Evolutionary conservation across 2,888 invertebrate species (phyloP), one percentile per base, ranked within the genome.

Genomic region (Odontomyia ornata): DNA sequence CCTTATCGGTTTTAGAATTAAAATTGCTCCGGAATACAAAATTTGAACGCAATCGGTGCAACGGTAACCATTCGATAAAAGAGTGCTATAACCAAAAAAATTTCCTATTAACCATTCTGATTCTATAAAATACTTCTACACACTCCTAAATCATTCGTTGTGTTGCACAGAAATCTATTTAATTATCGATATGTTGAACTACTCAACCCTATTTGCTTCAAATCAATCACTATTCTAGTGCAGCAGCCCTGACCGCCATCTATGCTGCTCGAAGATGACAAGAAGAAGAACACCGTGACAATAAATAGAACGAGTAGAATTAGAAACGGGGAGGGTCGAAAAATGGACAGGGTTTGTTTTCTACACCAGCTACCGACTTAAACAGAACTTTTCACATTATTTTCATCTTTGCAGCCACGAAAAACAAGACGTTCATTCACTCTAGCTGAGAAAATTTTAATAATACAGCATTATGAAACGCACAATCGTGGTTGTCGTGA

Each of bases 301-400:
- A 56, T 72, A 56, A 30, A n/a, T 77, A 73, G 71, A 30, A 75
- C 64, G 67, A 77, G 27, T 71, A 79, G 67, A 76, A 79, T 52
- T n/a, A 77, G 79, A 60, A 28, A 46, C 27, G 77, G 67, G 76
- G 62, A 75, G 67, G 62, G 60, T 46, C 60, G 52, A 67, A 69
- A 88, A 88, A 78, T 78, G 78, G 78, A 78, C 62, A 76, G 78
- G 78, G 78, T 78, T 71, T 56, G 76, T 76, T 78, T 88, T 88
- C 80, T 88, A 88, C 75, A 88, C 87, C 80, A 88, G 87, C 21
- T 36, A 43, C 43, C 11, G 7, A 13, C 46, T 2, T 36, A 36
- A 43, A 65, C 43, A 11, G 5, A 62, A 11, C 21, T 46, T 7
- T 46, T 69, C 23, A 46, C 28, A 18, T 57, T 7, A 2, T 18